Evolutionary conservation across 2,888 invertebrate species (phyloP).

Genomic region (Pyrrhia umbra): DNA sequence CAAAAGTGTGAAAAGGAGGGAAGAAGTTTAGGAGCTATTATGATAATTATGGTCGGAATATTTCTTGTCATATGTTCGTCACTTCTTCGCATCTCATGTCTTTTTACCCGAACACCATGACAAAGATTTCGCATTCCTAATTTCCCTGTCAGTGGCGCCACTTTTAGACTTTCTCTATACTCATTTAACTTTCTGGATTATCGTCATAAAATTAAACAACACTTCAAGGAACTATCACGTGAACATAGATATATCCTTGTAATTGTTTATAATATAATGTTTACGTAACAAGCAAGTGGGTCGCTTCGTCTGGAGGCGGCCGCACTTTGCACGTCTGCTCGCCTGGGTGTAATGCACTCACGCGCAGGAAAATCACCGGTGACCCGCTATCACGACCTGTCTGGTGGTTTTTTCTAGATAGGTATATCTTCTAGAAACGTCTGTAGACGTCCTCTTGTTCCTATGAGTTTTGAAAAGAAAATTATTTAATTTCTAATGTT

Average conservation of each 20-base stretch:
- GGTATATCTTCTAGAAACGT: neutral
- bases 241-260: conserved; percentile 41
- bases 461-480: no score
- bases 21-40: no score
- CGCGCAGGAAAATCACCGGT: conserved; percentile 65
- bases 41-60: no score
- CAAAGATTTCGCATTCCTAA: no score
- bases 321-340: conserved; percentile 82
- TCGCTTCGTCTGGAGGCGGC: conserved; percentile 76
- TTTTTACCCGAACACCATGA: no score
- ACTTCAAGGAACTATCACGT: conserved; percentile 23
- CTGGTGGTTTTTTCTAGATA: conserved; percentile 23
- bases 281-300: conserved; percentile 70
- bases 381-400: conserved; percentile 30
- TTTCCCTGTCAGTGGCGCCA: no score
- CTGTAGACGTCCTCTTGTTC: no score
- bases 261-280: conserved; percentile 48
- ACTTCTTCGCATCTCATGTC: no score
- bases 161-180: no score
- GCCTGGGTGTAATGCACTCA: conserved; percentile 65
- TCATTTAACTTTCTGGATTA: neutral
- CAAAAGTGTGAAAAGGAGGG: no score
- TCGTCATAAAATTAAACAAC: neutral
- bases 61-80: no score
- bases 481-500: no score